Conservation (phyloP, 2,113 vertebrate species). For the Gnathonemus longibarbis region DNA sequence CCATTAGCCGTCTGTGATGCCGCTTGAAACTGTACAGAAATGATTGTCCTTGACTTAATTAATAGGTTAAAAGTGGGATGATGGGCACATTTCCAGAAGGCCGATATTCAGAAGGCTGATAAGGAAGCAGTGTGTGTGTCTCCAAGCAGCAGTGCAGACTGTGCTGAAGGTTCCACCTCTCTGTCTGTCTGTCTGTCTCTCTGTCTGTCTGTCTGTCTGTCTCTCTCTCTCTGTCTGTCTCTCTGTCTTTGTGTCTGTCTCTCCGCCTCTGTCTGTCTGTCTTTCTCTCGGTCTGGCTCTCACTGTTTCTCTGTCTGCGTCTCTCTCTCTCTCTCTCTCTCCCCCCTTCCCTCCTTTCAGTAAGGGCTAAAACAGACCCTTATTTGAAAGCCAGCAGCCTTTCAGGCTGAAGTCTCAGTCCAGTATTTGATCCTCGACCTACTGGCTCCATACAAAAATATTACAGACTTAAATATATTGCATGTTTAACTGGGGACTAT, state of each 20-base stretch:
- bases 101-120: constrained; percentile 4
- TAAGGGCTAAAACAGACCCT: background rate
- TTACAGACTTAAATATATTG: background rate
- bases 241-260: too few species aligned
- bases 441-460: background rate
- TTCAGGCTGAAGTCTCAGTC: background rate
- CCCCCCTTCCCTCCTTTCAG: background rate
- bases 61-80: background rate
- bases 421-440: background rate
- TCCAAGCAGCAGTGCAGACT: background rate
- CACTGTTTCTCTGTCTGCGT: background rate
- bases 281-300: background rate
- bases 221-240: background rate
- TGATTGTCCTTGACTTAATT: background rate
- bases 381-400: background rate
- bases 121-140: background rate
- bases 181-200: too few species aligned
- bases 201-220: too few species aligned
- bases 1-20: background rate
- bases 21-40: background rate
- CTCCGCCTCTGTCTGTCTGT: background rate
- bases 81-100: background rate
- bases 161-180: background rate
- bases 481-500: background rate
- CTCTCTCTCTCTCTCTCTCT: background rate